These are phyloP conservation scores for Chymomyza procnemis DNA, from an alignment of 2,888 invertebrate genomes.

Conservation along the genomic window DNA sequence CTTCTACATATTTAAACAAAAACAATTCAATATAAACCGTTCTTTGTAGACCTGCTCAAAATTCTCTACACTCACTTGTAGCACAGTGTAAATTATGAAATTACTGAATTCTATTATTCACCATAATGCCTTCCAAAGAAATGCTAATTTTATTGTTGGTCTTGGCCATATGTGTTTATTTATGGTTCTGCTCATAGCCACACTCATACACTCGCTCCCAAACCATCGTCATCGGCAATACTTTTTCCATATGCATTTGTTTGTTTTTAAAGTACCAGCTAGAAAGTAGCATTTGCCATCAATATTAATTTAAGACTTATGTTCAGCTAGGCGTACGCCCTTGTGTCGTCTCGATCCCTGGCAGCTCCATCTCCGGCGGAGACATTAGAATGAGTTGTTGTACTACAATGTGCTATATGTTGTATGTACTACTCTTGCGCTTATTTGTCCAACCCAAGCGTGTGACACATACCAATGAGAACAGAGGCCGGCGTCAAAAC, in stretches of 20 bases:
- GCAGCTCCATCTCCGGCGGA: not conserved
- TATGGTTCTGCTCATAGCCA: not conserved
- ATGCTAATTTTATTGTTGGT: not conserved
- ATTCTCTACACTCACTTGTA: not conserved
- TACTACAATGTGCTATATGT: not conserved
- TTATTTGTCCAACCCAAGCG: constrained; percentile 3
- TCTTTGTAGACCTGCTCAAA: not conserved
- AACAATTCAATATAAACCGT: too few species aligned
- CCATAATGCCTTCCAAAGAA: not conserved
- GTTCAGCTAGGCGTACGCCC: not conserved
- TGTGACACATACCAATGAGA: constrained; percentile 1
- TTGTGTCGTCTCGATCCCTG: not conserved
- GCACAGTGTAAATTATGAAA: not conserved
- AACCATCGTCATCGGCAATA: not conserved
- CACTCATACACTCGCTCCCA: not conserved
- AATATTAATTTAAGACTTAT: not conserved
- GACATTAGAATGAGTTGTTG: not conserved
- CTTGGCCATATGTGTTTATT: constrained; percentile 2
- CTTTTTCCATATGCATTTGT: not conserved
- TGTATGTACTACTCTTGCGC: not conserved
- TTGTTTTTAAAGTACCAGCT: not conserved
- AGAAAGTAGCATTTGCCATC: constrained; percentile 2
- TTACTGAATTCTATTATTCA: not conserved
- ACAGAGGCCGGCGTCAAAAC: not conserved
- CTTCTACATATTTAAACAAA: too few species aligned